Evolutionary conservation across 2,797 vertebrate species (phyloP), one percentile per base, ranked within the genome.

Genomic region (Scarus forsteni): DNA sequence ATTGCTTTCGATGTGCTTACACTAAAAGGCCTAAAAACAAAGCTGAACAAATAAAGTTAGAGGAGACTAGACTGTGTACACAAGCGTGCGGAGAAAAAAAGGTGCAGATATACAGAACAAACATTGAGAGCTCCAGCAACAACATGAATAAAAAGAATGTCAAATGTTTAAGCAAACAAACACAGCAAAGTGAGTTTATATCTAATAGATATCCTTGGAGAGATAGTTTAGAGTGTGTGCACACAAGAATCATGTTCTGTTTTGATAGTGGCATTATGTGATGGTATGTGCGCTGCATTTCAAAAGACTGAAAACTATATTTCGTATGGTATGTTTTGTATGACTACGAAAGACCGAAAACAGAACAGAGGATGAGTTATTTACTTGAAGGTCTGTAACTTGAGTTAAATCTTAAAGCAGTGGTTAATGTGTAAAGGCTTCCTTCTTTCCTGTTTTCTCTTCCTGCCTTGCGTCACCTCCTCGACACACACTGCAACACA

Each of bases 381-480:
- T 18, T 3, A 36, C 13, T 51, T 19, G 10, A 4, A 6, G 8
- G 12, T 40, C 7, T 36, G 7, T 13, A 43, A 57, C n/a, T 66
- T 55, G 1, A 34, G 14, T 34, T 42, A 27, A 60, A 42, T 57
- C 2, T 70, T 43, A 43, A 14, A 46, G 9, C 13, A 18, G 45
- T 12, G 7, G 13, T 70, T 66, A 38, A 38, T 42, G 15, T 48
- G 13, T 27, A 6, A 0, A n/a, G 1, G 9, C 48, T 27, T 64
- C 43, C 61, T 46, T 40, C 8, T 38, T 42, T 73, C 44, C 18
- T 58, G 19, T 74, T 74, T 46, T 34, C 12, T 8, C 43, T 49
- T 8, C n/a, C 53, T 16, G 18, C 42, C 69, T 45, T 54, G 52
- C 54, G 19, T 58, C 50, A 9, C 18, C 18, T 66, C 38, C 27